Base-by-base conservation (phyloP, 2,888 invertebrate genomes). In the Drosophila vallismaia region DNA sequence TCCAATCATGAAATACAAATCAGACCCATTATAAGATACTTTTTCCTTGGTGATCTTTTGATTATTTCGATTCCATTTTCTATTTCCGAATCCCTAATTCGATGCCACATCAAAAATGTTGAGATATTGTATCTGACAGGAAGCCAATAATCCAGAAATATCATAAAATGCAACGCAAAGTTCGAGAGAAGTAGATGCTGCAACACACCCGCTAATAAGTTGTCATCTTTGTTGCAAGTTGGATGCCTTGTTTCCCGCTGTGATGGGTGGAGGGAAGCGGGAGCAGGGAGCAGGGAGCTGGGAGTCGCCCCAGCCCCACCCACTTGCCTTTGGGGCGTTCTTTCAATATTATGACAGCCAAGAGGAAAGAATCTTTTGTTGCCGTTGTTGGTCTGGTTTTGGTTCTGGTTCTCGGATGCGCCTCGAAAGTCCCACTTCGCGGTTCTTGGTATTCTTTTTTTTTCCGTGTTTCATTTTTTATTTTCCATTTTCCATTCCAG, bases 151-250 rank as follows among this genome's bases (percentile, higher is more conserved):
- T 57, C 48, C 60, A 19, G 14, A 26, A 26, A 10, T 29, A 14
- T 48, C 45, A 4, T 42, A 14, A 48, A 14, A 12, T 26, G 38
- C 51, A 64, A 10, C 29, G 29, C 29, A 19, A 10, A 63, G 38
- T 46, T 50, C 19, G 19, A 8, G 40, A 45, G 54, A 24, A 48
- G 51, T 31, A 31, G 49, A 40, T 69, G 56, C 60, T 69, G 56
- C 60, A 59, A 64, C 60, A 66, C 36, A 36, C 76, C 42, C 45
- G 72, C 78, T 73, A 76, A 81, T 74, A 81, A 84, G 76, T 81
- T 84, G 81, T 81, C 85, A 73, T 69, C 73, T 79, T 62, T 59
- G 19, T 54, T 45, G 29, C 49, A 68, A 51, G 53, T 52, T 12
- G 62, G 31, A 7, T 24, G 45, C 36, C 45, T 58, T 42, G 58